Evolutionary conservation across 2,888 invertebrate species (phyloP).

Genomic region (Zygothrica quintamaculata): DNA sequence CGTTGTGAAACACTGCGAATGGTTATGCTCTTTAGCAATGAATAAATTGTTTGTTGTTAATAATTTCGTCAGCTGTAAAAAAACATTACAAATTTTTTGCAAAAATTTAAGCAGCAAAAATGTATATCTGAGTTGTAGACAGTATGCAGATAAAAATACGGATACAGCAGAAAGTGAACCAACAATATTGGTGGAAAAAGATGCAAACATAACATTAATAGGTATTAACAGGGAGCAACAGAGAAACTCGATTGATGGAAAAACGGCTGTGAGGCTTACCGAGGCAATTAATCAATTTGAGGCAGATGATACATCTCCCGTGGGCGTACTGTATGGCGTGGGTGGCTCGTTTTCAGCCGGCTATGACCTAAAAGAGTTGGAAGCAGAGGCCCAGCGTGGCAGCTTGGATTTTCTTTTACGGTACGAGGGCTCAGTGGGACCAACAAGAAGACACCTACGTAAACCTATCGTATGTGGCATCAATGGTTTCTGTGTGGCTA

Average conservation of each 20-base stretch:
- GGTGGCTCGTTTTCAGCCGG: conserved; percentile 97
- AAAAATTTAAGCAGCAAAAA: conserved; percentile 9
- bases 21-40: conserved; percentile 52
- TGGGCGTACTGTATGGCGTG: conserved; percentile 93
- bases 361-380: conserved; percentile 92
- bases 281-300: conserved; percentile 92
- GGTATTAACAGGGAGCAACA: conserved; percentile 93
- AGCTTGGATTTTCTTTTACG: conserved; percentile 80
- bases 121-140: conserved; percentile 19
- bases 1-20: conserved; percentile 43
- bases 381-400: conserved; percentile 66
- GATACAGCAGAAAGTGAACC: conserved; percentile 31
- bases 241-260: conserved; percentile 92
- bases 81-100: conserved; percentile 15
- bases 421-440: conserved; percentile 86
- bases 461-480: conserved; percentile 96
- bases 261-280: conserved; percentile 88
- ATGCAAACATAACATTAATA: conserved; percentile 89
- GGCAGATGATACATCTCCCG: conserved; percentile 88
- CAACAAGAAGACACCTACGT: conserved; percentile 88
- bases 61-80: conserved; percentile 15
- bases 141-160: conserved; percentile 7
- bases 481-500: conserved; percentile 95
- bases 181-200: conserved; percentile 86
- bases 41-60: conserved; percentile 46